phyloP scores from a whole-genome alignment of 23 tunicate genomes.

The Styela plicata region DNA sequence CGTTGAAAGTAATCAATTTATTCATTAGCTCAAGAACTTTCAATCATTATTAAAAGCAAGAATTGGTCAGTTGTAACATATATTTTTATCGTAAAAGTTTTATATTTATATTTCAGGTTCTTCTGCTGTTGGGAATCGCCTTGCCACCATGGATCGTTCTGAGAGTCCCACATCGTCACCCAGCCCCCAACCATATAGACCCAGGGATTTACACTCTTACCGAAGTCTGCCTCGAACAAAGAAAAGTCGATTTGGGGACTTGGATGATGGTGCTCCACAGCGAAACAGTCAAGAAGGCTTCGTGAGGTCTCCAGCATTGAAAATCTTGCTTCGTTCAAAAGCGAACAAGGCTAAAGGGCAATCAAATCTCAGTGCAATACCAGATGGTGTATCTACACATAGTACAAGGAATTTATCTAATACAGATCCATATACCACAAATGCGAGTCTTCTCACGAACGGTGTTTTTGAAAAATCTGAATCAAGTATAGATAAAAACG shows the following conservation, averaged over 20 bases:
- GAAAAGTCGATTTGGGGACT: conserved; percentile 33
- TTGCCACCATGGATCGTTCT: conserved; percentile 45
- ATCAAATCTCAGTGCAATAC: neutral
- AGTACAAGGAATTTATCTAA: neutral
- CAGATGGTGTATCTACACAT: neutral
- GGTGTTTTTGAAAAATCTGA: neutral
- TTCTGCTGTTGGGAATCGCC: conserved; percentile 62
- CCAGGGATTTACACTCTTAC: conserved; percentile 42
- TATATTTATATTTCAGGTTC: conserved; percentile 58
- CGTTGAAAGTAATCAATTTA: too few relatives aligned
- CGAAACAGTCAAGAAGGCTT: conserved; percentile 21
- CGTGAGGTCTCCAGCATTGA: conserved; percentile 74
- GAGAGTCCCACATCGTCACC: conserved; percentile 28
- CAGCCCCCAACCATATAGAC: neutral
- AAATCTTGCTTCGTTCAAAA: conserved; percentile 55
- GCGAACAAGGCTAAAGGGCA: conserved; percentile 33
- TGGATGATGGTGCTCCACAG: neutral
- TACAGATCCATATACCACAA: neutral
- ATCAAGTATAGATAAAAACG: neutral
- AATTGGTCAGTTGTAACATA: too few relatives aligned
- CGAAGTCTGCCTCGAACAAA: conserved; percentile 71
- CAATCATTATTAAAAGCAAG: too few relatives aligned
- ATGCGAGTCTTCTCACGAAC: neutral
- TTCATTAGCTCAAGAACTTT: too few relatives aligned
- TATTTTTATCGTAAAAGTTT: too few relatives aligned